These are phyloP conservation scores for Apeltes quadracus DNA, from an alignment of 2,113 vertebrate genomes.

Conservation along the genomic window DNA sequence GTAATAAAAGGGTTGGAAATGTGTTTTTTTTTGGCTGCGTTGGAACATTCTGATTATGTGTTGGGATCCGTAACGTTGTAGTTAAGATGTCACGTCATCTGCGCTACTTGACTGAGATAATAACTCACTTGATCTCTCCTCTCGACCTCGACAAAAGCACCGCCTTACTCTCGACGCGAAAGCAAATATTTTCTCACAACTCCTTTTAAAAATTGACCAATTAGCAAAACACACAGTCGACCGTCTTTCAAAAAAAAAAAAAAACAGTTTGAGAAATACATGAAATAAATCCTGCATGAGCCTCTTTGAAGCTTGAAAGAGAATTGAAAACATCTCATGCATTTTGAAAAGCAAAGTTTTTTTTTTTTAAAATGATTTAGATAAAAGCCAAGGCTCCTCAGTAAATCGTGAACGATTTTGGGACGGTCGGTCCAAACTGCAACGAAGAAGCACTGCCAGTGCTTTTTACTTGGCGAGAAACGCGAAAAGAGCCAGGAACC, in stretches of 20 bases:
- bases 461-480: constrained; percentile 4
- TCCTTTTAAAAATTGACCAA: neutral
- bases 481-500: constrained; percentile 31
- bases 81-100: neutral
- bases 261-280: neutral
- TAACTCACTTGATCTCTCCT: too few relatives aligned
- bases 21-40: neutral
- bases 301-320: constrained; percentile 18
- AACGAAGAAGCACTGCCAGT: neutral
- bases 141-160: too few relatives aligned
- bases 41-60: neutral
- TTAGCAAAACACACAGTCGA: neutral
- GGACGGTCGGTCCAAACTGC: neutral
- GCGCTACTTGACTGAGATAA: too few relatives aligned
- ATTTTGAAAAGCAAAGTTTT: constrained; percentile 1
- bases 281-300: neutral
- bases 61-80: neutral
- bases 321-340: constrained; percentile 34
- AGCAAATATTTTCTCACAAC: neutral
- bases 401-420: constrained; percentile 7
- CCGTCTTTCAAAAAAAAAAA: neutral
- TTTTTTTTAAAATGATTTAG: neutral
- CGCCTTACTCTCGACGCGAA: neutral
- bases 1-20: neutral
- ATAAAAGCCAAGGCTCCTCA: neutral